phyloP scores from a whole-genome alignment of 2,888 invertebrate species.

The Aspidiotus destructor region DNA sequence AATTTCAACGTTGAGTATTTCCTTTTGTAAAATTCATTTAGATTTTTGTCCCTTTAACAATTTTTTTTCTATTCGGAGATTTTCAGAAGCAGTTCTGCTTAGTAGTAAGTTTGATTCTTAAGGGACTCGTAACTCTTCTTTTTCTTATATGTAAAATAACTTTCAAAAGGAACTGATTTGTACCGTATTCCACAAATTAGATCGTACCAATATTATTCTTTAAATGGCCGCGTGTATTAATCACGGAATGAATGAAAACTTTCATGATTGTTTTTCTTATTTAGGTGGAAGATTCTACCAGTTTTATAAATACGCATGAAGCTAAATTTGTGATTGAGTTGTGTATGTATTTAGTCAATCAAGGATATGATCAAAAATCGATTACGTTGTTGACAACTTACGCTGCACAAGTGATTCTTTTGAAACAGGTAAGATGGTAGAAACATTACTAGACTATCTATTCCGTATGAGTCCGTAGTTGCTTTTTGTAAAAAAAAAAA shows the following conservation, averaged over 20 bases:
- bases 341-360: slow-evolving; percentile 46
- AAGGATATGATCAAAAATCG: slow-evolving; percentile 51
- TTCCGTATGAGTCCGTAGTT: no score
- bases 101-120: no score
- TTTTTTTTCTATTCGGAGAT: no score
- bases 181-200: no score
- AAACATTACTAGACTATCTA: no score
- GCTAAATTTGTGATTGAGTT: slow-evolving; percentile 53
- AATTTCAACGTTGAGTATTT: no score
- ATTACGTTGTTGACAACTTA: slow-evolving; percentile 48
- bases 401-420: slow-evolving; percentile 49
- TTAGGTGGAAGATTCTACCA: slow-evolving; percentile 47
- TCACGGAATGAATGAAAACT: neutral
- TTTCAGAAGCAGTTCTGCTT: no score
- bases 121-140: neutral
- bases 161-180: neutral
- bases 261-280: slow-evolving; percentile 6
- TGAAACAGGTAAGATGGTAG: slow-evolving; percentile 41
- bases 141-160: neutral
- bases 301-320: slow-evolving; percentile 55
- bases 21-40: no score
- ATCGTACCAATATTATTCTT: no score
- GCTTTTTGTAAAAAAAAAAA: no score
- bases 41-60: no score
- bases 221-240: neutral